Evolutionary conservation across 2,797 vertebrate genomes (phyloP).

Genomic region (Amphiprion clarkii): DNA sequence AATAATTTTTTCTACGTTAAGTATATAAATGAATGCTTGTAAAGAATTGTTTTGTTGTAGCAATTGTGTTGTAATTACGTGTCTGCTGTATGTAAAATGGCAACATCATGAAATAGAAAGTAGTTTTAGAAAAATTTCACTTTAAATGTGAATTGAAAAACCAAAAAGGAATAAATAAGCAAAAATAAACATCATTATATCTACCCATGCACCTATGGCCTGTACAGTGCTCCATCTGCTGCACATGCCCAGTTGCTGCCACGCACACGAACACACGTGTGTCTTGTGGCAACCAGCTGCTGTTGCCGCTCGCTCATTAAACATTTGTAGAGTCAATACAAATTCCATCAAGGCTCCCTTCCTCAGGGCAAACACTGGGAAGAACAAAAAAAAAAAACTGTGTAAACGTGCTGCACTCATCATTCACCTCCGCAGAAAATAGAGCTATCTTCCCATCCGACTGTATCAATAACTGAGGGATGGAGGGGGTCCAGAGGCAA

Average conservation of each 20-base stretch:
- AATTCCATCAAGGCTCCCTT: conserved; percentile 78
- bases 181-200: background rate
- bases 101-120: background rate
- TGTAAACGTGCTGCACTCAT: conserved; percentile 72
- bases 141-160: background rate
- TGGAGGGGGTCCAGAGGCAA: conserved; percentile 62
- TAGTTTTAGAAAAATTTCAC: background rate
- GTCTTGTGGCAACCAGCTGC: conserved; percentile 76
- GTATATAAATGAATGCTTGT: background rate
- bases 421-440: conserved; percentile 74
- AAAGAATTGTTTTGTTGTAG: background rate
- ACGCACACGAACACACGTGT: conserved; percentile 51
- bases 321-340: conserved; percentile 86
- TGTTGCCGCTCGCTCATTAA: conserved; percentile 82
- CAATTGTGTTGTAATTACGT: background rate
- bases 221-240: conserved; percentile 6
- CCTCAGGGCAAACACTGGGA: conserved; percentile 77
- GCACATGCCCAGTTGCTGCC: conserved; percentile 35
- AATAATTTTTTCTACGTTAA: background rate
- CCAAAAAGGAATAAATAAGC: background rate
- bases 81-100: background rate
- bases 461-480: conserved; percentile 78
- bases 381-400: conserved; percentile 53
- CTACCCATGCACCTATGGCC: background rate
- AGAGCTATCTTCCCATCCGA: conserved; percentile 69